Evolutionary conservation across 2,888 invertebrate species (phyloP).

Genomic region (Cantharis rustica): DNA sequence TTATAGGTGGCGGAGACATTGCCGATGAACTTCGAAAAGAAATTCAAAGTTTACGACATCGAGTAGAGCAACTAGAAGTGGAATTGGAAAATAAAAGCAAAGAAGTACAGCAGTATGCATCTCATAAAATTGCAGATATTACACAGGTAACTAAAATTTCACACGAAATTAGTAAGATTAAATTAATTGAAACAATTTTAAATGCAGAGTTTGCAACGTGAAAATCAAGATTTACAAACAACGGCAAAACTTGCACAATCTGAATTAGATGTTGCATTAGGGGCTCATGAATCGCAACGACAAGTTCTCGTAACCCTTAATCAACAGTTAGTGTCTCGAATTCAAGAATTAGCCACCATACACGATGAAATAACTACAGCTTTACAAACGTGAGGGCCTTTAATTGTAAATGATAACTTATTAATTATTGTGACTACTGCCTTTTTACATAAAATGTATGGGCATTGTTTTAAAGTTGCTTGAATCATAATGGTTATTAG

Average conservation of each 20-base stretch:
- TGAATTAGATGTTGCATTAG: constrained; percentile 77
- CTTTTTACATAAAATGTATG: constrained; percentile 15
- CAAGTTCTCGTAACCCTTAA: constrained; percentile 81
- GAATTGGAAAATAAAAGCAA: constrained; percentile 84
- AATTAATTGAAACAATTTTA: constrained; percentile 13
- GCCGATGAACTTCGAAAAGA: constrained; percentile 79
- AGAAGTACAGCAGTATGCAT: constrained; percentile 70
- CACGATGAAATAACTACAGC: constrained; percentile 85
- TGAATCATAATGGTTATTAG: constrained; percentile 19
- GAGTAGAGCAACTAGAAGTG: constrained; percentile 81
- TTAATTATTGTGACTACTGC: constrained; percentile 4
- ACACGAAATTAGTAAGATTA: constrained; percentile 45
- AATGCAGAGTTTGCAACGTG: constrained; percentile 63
- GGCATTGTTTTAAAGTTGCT: constrained; percentile 21
- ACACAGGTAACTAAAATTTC: constrained; percentile 37
- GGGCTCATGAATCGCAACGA: constrained; percentile 81
- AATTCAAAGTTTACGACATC: constrained; percentile 72
- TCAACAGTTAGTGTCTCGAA: constrained; percentile 79
- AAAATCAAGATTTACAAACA: constrained; percentile 67
- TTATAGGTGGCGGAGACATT: constrained; percentile 65
- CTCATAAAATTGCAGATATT: constrained; percentile 47
- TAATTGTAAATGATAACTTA: constrained; percentile 5
- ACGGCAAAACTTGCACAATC: constrained; percentile 78
- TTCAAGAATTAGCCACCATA: constrained; percentile 79
- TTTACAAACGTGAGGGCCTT: constrained; percentile 63